These are phyloP conservation scores for Taurulus bubalis DNA, from an alignment of 2,113 vertebrate genomes.

Conservation along the genomic window DNA sequence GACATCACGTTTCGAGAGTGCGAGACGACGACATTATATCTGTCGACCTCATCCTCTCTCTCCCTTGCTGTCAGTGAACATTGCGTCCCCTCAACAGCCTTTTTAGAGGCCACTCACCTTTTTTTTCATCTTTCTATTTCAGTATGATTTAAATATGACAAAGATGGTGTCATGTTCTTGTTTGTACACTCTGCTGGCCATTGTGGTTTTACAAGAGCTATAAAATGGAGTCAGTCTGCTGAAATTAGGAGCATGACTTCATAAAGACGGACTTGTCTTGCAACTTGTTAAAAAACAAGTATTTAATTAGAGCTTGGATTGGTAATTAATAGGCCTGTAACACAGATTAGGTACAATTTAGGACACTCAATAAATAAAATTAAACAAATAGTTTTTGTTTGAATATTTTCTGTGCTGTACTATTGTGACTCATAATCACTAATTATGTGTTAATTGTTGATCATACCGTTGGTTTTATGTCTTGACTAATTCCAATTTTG, in stretches of 20 bases:
- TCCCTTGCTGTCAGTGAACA: slow-evolving; percentile 64
- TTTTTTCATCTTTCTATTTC: slow-evolving; percentile 29
- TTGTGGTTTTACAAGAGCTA: slow-evolving; percentile 5
- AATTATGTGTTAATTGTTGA: background rate
- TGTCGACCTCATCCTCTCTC: slow-evolving; percentile 70
- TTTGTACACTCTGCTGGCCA: slow-evolving; percentile 27
- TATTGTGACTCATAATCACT: background rate
- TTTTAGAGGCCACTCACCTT: slow-evolving; percentile 62
- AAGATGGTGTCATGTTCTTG: slow-evolving; percentile 22
- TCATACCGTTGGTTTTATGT: background rate
- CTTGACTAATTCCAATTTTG: too few relatives aligned
- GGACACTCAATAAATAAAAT: background rate
- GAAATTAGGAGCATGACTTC: background rate
- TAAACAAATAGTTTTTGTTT: background rate
- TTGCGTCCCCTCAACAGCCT: slow-evolving; percentile 59
- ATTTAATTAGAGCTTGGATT: background rate
- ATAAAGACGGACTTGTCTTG: background rate
- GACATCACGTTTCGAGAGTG: slow-evolving; percentile 71
- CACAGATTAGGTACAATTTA: background rate
- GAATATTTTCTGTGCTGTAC: background rate
- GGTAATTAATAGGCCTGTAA: background rate
- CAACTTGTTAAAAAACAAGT: background rate
- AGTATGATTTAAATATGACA: slow-evolving; percentile 31
- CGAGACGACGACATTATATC: slow-evolving; percentile 65
- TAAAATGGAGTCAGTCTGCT: background rate